These are phyloP conservation scores for Odocoileus hemionus DNA, from an alignment of 2,113 vertebrate species.

Conservation along the genomic window DNA sequence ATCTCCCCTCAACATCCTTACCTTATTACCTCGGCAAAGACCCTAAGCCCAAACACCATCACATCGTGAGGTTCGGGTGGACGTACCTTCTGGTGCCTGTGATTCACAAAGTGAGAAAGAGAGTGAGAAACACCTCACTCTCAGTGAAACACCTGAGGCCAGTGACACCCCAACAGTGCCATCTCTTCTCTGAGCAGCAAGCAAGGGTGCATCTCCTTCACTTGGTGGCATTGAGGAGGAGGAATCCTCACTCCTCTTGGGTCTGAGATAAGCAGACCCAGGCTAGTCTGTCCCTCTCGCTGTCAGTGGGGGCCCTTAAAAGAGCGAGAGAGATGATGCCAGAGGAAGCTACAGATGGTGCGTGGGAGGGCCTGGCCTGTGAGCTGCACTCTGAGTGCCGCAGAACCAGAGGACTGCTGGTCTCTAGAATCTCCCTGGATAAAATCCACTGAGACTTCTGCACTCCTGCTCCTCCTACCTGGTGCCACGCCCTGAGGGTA, in stretches of 20 bases:
- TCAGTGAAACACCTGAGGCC: background rate
- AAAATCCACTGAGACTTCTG: background rate
- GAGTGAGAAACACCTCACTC: background rate
- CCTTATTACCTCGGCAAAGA: background rate
- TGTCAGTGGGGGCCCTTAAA: background rate
- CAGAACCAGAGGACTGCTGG: background rate
- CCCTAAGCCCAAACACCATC: background rate
- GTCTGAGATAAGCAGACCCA: background rate
- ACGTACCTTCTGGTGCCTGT: background rate
- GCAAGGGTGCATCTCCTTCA: background rate
- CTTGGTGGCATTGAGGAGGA: background rate
- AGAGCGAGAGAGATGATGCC: background rate
- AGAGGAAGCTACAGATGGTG: background rate
- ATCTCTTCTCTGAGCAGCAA: background rate
- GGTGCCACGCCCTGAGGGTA: background rate
- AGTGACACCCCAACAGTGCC: background rate
- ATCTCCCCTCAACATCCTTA: background rate
- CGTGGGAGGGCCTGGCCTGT: background rate
- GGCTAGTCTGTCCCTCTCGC: background rate
- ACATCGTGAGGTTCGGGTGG: background rate
- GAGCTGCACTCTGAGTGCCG: background rate
- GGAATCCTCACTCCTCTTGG: background rate
- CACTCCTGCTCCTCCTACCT: background rate
- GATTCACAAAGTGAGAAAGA: background rate
- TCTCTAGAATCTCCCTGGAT: background rate